These are phyloP conservation scores for Cephus nigrinus DNA, from an alignment of 2,888 invertebrate species.

Conservation along the genomic window DNA sequence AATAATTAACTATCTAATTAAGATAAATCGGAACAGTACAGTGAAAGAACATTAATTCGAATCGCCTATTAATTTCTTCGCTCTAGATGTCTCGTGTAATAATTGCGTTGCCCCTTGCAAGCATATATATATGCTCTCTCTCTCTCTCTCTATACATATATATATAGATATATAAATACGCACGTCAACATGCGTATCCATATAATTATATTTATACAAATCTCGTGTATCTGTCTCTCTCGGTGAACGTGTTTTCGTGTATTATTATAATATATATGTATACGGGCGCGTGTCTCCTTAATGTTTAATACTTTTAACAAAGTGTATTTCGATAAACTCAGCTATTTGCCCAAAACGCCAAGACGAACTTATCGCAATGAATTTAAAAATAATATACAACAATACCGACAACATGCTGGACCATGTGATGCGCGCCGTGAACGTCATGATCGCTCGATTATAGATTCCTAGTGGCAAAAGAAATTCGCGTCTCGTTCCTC, in stretches of 20 bases:
- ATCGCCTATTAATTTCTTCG: slow-evolving; percentile 39
- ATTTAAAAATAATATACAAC: slow-evolving; percentile 35
- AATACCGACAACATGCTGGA: slow-evolving; percentile 34
- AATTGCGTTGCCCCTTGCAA: slow-evolving; percentile 9
- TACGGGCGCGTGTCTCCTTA: background rate
- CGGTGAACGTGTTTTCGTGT: too few species aligned
- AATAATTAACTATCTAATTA: slow-evolving; percentile 53
- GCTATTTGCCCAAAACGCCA: slow-evolving; percentile 22
- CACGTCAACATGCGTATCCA: slow-evolving; percentile 26
- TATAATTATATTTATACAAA: slow-evolving; percentile 26
- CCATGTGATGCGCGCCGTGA: background rate
- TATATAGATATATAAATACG: slow-evolving; percentile 11
- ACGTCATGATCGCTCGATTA: slow-evolving; percentile 2
- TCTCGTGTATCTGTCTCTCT: background rate
- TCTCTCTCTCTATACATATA: background rate
- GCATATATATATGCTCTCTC: background rate
- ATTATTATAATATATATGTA: slow-evolving; percentile 1
- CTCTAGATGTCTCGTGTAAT: slow-evolving; percentile 20
- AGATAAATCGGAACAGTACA: slow-evolving; percentile 54
- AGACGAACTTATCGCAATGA: slow-evolving; percentile 21
- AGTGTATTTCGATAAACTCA: slow-evolving; percentile 37
- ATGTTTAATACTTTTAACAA: slow-evolving; percentile 54
- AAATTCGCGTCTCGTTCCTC: too few species aligned
- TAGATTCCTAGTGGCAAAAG: too few species aligned
- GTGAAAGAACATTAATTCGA: slow-evolving; percentile 52